phyloP scores from a whole-genome alignment of 2,113 vertebrate species.

The Cnemophilus loriae region DNA sequence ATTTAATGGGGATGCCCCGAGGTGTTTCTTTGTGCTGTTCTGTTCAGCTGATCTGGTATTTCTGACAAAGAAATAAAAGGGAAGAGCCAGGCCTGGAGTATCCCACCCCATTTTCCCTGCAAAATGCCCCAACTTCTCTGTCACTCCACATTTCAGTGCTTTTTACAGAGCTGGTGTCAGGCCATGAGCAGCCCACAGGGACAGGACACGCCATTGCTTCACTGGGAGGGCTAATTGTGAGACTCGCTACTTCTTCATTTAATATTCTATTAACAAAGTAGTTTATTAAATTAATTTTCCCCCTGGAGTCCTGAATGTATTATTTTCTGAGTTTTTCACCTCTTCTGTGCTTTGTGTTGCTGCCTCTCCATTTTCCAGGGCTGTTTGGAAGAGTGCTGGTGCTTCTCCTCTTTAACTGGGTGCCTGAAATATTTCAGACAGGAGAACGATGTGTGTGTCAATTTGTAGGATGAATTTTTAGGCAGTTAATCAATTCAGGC shows the following conservation, averaged over 20 bases:
- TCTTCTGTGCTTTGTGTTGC: not conserved
- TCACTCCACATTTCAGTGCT: not conserved
- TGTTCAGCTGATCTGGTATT: not conserved
- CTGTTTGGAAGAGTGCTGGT: not conserved
- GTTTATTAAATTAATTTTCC: not conserved
- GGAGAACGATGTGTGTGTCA: not conserved
- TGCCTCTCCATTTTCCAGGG: not conserved
- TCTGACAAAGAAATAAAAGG: not conserved
- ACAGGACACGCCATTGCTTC: not conserved
- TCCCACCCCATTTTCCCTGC: not conserved
- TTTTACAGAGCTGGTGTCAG: not conserved
- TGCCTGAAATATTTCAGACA: not conserved
- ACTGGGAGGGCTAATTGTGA: not conserved
- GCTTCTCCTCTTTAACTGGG: not conserved
- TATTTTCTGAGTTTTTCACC: not conserved
- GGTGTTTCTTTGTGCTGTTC: not conserved
- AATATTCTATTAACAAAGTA: not conserved
- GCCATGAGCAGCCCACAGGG: not conserved
- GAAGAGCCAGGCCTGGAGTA: not conserved
- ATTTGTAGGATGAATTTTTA: constrained; percentile 2
- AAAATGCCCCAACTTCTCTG: not conserved
- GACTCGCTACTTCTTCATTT: not conserved
- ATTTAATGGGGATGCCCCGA: not conserved
- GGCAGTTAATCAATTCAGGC: constrained; percentile 24
- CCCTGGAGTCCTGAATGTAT: not conserved